Evolutionary conservation across 2,797 vertebrate genomes (phyloP).

Genomic region (Xerus rutilus): DNA sequence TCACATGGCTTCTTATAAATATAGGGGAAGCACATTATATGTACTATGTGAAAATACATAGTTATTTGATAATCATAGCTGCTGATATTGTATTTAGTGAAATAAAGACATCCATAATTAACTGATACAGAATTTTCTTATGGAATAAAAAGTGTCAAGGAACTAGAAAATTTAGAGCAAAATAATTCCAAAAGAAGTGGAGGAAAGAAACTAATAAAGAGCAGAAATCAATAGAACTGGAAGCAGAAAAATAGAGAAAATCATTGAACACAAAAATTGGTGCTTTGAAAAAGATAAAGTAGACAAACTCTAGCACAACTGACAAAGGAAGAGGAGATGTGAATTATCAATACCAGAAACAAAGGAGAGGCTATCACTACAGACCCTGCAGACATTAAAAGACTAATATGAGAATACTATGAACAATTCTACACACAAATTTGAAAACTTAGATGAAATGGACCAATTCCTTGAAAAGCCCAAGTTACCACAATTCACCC

Average conservation of each 20-base stretch:
- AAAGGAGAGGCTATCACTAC: neutral
- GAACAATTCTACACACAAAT: neutral
- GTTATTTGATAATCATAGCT: neutral
- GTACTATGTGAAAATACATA: neutral
- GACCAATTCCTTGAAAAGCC: constrained; percentile 4
- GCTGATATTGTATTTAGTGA: neutral
- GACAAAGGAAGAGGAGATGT: neutral
- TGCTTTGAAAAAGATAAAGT: neutral
- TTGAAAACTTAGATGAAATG: constrained; percentile 16
- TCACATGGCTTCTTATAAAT: neutral
- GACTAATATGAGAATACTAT: neutral
- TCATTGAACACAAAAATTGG: neutral
- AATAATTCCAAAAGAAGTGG: neutral
- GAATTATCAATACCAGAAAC: neutral
- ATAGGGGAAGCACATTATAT: neutral
- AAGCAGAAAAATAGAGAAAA: constrained; percentile 6
- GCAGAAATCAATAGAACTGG: neutral
- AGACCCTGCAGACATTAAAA: neutral
- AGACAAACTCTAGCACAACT: neutral
- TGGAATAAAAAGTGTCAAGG: neutral
- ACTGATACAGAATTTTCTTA: constrained; percentile 10
- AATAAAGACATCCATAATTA: neutral
- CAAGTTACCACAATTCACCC: neutral
- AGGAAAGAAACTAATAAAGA: constrained; percentile 15
- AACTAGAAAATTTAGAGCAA: constrained; percentile 27